These are phyloP conservation scores for Bombylius major DNA, from an alignment of 2,888 invertebrate genomes.

Conservation along the genomic window DNA sequence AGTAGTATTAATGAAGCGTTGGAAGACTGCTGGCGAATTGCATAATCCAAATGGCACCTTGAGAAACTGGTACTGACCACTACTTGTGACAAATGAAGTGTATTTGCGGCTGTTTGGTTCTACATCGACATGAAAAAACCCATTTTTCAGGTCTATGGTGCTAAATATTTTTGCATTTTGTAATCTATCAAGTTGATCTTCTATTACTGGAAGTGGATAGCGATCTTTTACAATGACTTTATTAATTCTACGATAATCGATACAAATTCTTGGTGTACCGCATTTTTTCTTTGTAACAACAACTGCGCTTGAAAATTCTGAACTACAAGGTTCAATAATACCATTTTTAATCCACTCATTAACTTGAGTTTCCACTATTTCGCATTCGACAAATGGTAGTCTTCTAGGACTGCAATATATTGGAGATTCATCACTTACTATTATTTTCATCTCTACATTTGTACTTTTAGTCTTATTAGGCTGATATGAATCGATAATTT, in stretches of 20 bases:
- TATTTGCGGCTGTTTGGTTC: constrained; percentile 13
- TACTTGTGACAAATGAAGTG: constrained; percentile 20
- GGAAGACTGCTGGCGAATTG: constrained; percentile 19
- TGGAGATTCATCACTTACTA: constrained; percentile 20
- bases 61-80: constrained; percentile 19
- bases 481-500: constrained; percentile 14
- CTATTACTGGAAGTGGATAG: constrained; percentile 17
- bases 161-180: constrained; percentile 18
- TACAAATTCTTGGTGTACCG: constrained; percentile 18
- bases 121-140: constrained; percentile 24
- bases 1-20: constrained; percentile 11
- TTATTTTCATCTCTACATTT: constrained; percentile 18
- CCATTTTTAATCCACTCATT: constrained; percentile 18
- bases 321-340: constrained; percentile 9
- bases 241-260: constrained; percentile 16
- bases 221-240: constrained; percentile 13
- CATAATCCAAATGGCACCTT: constrained; percentile 26
- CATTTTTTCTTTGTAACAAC: constrained; percentile 16
- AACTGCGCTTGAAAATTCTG: constrained; percentile 16
- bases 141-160: constrained; percentile 21
- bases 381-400: constrained; percentile 15
- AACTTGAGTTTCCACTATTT: constrained; percentile 18
- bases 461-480: constrained; percentile 14
- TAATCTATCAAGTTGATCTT: constrained; percentile 20
- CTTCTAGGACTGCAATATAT: constrained; percentile 17